Evolutionary conservation across 2,113 vertebrate genomes (phyloP).

Genomic region (Dicentrarchus labrax): DNA sequence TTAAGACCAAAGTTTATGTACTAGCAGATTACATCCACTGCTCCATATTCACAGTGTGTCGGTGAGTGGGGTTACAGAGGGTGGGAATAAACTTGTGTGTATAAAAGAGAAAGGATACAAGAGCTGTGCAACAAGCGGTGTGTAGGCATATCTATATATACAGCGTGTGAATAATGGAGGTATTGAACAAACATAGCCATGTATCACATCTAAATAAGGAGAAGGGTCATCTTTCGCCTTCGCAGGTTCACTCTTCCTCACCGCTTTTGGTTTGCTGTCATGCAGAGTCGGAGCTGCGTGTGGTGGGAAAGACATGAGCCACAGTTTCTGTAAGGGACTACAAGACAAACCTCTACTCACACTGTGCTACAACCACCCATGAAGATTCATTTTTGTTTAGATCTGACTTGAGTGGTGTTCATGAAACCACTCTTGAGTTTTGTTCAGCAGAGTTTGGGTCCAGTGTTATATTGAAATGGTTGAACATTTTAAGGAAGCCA

Average conservation of each 20-base stretch:
- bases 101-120: background rate
- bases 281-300: background rate
- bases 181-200: constrained; percentile 6
- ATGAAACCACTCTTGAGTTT: constrained; percentile 8
- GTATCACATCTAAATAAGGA: background rate
- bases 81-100: background rate
- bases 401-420: background rate
- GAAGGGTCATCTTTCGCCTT: background rate
- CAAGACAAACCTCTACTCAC: background rate
- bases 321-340: constrained; percentile 20
- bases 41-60: constrained; percentile 7
- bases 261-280: constrained; percentile 2
- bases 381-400: background rate
- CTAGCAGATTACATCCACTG: constrained; percentile 23
- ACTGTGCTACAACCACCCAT: background rate
- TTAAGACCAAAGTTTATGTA: constrained; percentile 45
- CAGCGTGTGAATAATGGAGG: constrained; percentile 26
- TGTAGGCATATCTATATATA: constrained; percentile 29
- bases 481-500: background rate
- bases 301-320: background rate
- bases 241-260: background rate
- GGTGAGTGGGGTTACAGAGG: constrained; percentile 3
- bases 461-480: background rate
- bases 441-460: background rate
- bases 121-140: background rate